Evolutionary conservation across 2,113 vertebrate genomes (phyloP).

Genomic region (Acrocephalus kingi): DNA sequence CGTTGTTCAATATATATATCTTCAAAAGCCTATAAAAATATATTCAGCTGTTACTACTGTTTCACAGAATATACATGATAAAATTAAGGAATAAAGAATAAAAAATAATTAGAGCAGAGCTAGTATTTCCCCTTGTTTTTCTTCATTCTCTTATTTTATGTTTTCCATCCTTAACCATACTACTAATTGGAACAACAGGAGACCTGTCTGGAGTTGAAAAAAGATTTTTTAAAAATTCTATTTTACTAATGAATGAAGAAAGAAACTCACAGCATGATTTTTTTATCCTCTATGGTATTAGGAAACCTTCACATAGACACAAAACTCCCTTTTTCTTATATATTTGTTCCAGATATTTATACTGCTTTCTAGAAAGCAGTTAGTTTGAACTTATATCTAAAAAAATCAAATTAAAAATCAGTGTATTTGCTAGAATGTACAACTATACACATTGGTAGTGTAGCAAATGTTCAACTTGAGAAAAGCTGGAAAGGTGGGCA

Average conservation of each 20-base stretch:
- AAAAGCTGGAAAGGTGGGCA: not conserved
- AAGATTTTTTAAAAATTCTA: not conserved
- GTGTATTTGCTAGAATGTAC: not conserved
- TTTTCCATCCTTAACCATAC: not conserved
- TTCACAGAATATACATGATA: not conserved
- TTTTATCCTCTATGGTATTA: not conserved
- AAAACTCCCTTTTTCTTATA: accelerated
- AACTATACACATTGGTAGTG: not conserved
- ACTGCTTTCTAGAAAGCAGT: not conserved
- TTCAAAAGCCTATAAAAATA: constrained; percentile 88
- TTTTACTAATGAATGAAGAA: not conserved
- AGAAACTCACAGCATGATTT: not conserved
- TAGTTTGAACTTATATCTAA: not conserved
- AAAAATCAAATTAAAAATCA: not conserved
- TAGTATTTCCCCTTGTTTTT: not conserved
- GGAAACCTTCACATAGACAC: not conserved
- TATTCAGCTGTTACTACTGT: not conserved
- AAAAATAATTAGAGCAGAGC: not conserved
- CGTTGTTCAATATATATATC: constrained; percentile 89
- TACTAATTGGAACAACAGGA: not conserved
- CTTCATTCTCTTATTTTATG: not conserved
- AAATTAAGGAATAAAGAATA: not conserved
- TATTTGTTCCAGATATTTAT: not conserved
- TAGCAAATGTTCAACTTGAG: not conserved
- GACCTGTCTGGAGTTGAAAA: not conserved